Conservation (phyloP, 2,888 invertebrate genomes). For the Achlya flavicornis region DNA sequence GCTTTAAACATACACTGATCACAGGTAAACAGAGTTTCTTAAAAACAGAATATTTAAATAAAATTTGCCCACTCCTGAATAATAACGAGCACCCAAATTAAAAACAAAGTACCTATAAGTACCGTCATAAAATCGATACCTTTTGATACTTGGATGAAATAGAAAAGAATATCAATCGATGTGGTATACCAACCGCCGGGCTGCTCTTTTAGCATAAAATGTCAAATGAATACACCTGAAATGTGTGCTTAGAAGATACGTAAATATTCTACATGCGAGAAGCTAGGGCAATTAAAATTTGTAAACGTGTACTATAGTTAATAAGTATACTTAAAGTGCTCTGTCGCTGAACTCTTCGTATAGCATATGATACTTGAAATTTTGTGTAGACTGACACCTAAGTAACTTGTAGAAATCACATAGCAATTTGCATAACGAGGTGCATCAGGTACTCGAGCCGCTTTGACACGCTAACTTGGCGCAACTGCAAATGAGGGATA, state of each 20-base stretch:
- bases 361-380: constrained; percentile 28
- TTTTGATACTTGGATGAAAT: background rate
- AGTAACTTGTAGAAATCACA: constrained; percentile 42
- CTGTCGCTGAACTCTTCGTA: constrained; percentile 12
- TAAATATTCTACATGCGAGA: background rate
- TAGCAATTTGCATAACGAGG: constrained; percentile 51
- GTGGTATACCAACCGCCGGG: background rate
- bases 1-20: background rate
- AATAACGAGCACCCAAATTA: background rate
- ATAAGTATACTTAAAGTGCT: background rate
- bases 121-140: background rate
- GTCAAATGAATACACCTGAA: background rate
- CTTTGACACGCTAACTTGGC: constrained; percentile 42
- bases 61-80: constrained; percentile 1
- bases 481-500: constrained; percentile 41
- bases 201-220: background rate
- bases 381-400: constrained; percentile 31
- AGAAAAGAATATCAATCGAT: background rate
- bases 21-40: background rate
- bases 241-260: background rate
- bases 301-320: background rate
- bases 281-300: background rate
- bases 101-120: background rate
- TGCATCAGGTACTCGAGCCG: constrained; percentile 32
- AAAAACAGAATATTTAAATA: background rate